Percentiles rank a stretch among this genome's conserved stretches.
Evolutionary conservation across 2,113 vertebrate genomes (phyloP).

Genomic region (Penelope pileata): DNA sequence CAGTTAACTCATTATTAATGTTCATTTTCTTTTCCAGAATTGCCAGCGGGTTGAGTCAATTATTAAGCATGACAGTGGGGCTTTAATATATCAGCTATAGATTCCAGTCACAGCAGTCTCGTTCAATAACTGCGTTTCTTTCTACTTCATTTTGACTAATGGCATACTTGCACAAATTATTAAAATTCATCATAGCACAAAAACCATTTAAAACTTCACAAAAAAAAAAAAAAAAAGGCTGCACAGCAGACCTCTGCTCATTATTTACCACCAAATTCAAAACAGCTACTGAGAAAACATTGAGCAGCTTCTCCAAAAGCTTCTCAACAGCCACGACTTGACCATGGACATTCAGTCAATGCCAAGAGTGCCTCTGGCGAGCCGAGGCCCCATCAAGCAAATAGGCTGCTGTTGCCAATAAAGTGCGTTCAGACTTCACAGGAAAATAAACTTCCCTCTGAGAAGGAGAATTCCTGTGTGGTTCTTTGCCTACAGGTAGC

Average conservation of each 20-base stretch:
- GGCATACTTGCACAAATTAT: constrained; percentile 67
- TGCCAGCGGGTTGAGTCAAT: constrained; percentile 56
- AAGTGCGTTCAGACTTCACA: neutral
- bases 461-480: neutral
- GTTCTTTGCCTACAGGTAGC: neutral
- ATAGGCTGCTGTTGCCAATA: neutral
- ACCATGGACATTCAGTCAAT: neutral
- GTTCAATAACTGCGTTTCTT: constrained; percentile 73
- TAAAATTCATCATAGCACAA: constrained; percentile 52
- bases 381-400: neutral
- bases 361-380: neutral
- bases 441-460: neutral
- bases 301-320: neutral
- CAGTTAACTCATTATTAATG: constrained; percentile 62
- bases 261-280: neutral
- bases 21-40: constrained; percentile 58
- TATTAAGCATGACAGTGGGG: constrained; percentile 63
- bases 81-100: constrained; percentile 68
- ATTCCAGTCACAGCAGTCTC: constrained; percentile 71
- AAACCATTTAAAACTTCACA: constrained; percentile 37
- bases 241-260: neutral
- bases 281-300: neutral
- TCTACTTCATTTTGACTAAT: constrained; percentile 68
- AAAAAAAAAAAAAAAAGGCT: constrained; percentile 35
- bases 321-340: neutral